Evolutionary conservation across 2,888 invertebrate species (phyloP), one percentile per base, ranked within the genome.

Genomic region (Lithosia quadra): DNA sequence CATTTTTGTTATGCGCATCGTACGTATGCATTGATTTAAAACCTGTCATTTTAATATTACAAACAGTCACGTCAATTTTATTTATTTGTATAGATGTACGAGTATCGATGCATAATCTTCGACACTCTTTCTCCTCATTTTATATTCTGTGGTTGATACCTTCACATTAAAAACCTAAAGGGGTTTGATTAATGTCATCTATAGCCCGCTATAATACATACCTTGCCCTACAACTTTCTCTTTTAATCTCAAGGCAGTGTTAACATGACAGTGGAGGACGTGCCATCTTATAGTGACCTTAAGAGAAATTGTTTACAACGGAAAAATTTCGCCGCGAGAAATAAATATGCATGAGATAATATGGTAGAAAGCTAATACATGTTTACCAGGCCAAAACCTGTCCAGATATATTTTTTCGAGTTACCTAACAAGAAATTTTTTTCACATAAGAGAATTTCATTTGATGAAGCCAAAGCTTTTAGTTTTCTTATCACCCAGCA

Each of bases 221-320:
- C 71, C 69, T 72, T 68, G 67, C 64, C 74, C 63, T 63, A 63
- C 39, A 68, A 79, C 71, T 79, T 79, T 79, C 80, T 77, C 77
- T 61, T 49, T 71, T 69, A 28, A 57, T 61, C 62, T 71, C 72
- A 72, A 58, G 70, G 58, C 60, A 71, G 63, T 73, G 65, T 71
- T 68, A 74, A 74, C 71, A 57, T 71, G 63, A 72, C 74, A 69
- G 28, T 59, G 55, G 28, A 60, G 75, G 70, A 72, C 58, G 61
- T 63, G 63, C 56, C 55, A 24, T 62, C 63, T 67, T 69, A 68
- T 59, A 68, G 36, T 65, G 63, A 71, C 63, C 72, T 62, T 21
- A 10, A 60, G 64, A 69, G 75, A 75, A 79, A 79, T 67, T 71
- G 65, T 73, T 70, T 63, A 75, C 64, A 75, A 64, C 66, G 58